Evolutionary conservation across 2,113 vertebrate species (phyloP).

Genomic region (Coryphaenoides rupestris): DNA sequence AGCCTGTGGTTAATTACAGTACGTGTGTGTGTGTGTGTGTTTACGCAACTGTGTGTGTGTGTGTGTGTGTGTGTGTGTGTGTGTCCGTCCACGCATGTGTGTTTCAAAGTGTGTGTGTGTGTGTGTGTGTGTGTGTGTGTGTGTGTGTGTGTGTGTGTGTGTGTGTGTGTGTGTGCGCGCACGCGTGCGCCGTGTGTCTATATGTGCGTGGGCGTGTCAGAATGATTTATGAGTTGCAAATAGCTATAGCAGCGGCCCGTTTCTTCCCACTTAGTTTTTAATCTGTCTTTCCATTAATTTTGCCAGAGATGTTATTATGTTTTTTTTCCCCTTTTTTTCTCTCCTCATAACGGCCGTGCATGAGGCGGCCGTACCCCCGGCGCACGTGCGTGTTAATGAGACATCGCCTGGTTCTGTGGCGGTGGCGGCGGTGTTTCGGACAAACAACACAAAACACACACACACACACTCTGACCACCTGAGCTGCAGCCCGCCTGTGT

Average conservation of each 20-base stretch:
- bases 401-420: constrained; percentile 51
- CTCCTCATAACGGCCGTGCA: constrained; percentile 56
- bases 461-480: constrained; percentile 27
- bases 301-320: constrained; percentile 70
- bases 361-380: constrained; percentile 50
- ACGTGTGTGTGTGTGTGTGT: constrained; percentile 37
- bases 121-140: constrained; percentile 12
- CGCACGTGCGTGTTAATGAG: constrained; percentile 51
- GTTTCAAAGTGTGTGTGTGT: too few relatives aligned
- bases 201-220: constrained; percentile 68
- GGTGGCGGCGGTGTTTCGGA: constrained; percentile 22
- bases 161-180: constrained; percentile 2
- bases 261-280: constrained; percentile 78
- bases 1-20: constrained; percentile 77
- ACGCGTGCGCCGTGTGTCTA: constrained; percentile 41
- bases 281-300: constrained; percentile 74
- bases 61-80: constrained; percentile 15
- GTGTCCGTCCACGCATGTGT: constrained; percentile 1
- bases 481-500: constrained; percentile 21
- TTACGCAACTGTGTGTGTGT: constrained; percentile 9
- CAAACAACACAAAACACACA: too few relatives aligned
- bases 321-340: too few relatives aligned
- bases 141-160: constrained; percentile 10
- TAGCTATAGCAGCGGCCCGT: constrained; percentile 73
- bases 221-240: constrained; percentile 77